Conservation (phyloP, 2,797 vertebrate genomes). For the Kryptopterus vitreolus region DNA sequence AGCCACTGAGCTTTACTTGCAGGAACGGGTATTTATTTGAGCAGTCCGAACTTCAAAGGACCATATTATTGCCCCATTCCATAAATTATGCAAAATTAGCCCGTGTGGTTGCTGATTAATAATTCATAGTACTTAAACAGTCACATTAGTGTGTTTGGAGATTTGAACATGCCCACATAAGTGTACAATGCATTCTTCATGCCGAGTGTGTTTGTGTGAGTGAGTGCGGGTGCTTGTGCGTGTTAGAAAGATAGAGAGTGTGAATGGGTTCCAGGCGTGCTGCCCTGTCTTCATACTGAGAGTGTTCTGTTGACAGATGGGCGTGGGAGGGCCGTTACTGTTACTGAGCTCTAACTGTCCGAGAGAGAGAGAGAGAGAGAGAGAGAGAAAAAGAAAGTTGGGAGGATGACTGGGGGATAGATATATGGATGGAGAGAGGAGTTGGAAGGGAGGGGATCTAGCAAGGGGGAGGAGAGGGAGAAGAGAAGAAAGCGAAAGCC, state of each 20-base stretch:
- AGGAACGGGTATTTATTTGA: slow-evolving; percentile 45
- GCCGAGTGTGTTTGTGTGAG: slow-evolving; percentile 20
- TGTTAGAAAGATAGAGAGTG: slow-evolving; percentile 47
- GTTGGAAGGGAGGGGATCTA: slow-evolving; percentile 44
- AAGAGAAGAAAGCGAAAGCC: slow-evolving; percentile 3
- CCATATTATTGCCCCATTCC: slow-evolving; percentile 59
- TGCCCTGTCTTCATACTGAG: slow-evolving; percentile 60
- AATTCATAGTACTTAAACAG: slow-evolving; percentile 75
- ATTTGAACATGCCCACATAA: slow-evolving; percentile 37
- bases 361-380: slow-evolving; percentile 33
- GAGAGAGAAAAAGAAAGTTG: slow-evolving; percentile 7
- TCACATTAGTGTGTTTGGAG: slow-evolving; percentile 65
- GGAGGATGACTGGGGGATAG: slow-evolving; percentile 38
- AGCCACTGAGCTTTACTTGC: slow-evolving; percentile 2
- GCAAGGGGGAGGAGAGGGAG: slow-evolving; percentile 34
- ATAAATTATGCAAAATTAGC: slow-evolving; percentile 73
- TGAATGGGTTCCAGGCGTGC: slow-evolving; percentile 57
- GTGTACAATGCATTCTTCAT: slow-evolving; percentile 26
- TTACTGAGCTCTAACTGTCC: slow-evolving; percentile 72
- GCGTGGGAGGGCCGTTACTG: slow-evolving; percentile 77
- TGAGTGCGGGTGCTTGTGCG: neutral
- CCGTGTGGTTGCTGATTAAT: slow-evolving; percentile 75
- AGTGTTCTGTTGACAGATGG: slow-evolving; percentile 77
- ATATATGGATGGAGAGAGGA: slow-evolving; percentile 19
- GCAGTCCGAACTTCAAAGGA: slow-evolving; percentile 54